Percentiles rank a stretch among this genome's conserved stretches.
phyloP scores from a whole-genome alignment of 2,797 vertebrate genomes.

The Mico argentatus region DNA sequence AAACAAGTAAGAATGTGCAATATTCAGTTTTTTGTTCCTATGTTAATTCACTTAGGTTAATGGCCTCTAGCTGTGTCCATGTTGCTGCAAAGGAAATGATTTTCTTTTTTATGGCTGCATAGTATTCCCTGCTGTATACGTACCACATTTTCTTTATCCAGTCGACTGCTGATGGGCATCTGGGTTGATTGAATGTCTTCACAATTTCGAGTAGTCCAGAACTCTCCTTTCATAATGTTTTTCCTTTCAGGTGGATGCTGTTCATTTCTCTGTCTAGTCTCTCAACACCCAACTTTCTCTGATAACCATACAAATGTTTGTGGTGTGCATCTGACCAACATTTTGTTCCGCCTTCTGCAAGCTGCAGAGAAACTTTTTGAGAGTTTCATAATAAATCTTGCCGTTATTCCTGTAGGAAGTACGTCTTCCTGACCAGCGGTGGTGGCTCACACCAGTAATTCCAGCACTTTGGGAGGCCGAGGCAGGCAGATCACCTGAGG shows the following conservation, averaged over 20 bases:
- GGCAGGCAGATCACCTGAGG: background rate
- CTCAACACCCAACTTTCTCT: background rate
- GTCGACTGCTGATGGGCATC: too few species aligned
- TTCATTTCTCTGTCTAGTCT: background rate
- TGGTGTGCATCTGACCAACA: background rate
- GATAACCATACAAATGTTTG: background rate
- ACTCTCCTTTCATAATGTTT: background rate
- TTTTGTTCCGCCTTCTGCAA: background rate
- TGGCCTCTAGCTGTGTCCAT: background rate
- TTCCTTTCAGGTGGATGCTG: background rate
- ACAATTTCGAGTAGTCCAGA: background rate
- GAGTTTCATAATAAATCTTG: background rate
- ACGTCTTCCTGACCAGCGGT: rapidly evolving
- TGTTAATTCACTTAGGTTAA: background rate
- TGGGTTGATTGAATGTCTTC: background rate
- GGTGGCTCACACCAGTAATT: background rate
- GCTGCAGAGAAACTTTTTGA: background rate
- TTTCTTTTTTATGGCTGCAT: background rate
- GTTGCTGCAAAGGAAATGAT: background rate
- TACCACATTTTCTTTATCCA: background rate
- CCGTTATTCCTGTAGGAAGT: background rate
- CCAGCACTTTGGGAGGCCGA: background rate
- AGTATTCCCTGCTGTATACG: background rate
- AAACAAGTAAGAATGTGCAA: background rate
- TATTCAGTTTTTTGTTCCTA: background rate